Evolutionary conservation across 35 echinoderm and acorn worm species (phyloP).

Genomic region (Nesometra sesokonis): DNA sequence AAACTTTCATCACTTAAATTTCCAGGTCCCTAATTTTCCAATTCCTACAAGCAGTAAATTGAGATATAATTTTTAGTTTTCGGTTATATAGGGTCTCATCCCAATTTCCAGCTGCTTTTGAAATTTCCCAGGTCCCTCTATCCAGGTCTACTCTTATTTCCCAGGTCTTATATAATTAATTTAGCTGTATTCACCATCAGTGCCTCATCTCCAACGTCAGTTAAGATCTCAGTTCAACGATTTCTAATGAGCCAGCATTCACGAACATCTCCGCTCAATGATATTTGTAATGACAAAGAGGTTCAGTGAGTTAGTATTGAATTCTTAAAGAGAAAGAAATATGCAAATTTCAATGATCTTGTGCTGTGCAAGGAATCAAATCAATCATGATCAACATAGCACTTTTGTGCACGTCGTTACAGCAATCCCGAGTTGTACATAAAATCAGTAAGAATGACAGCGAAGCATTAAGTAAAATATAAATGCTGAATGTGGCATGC

Average conservation of each 20-base stretch:
- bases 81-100: too few relatives aligned
- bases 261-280: not conserved
- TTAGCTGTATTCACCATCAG: not conserved
- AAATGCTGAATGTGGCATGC: not conserved
- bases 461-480: not conserved
- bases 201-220: not conserved
- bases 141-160: not conserved
- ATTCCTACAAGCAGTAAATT: too few relatives aligned
- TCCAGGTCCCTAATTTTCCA: too few relatives aligned
- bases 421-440: not conserved
- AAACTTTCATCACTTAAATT: too few relatives aligned
- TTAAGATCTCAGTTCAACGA: not conserved
- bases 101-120: too few relatives aligned
- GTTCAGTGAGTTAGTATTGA: not conserved
- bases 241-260: not conserved
- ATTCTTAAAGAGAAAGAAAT: not conserved
- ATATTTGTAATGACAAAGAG: not conserved
- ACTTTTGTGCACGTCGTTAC: not conserved
- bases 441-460: not conserved
- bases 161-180: not conserved
- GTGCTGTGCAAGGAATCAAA: not conserved
- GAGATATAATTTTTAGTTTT: too few relatives aligned
- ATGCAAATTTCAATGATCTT: not conserved
- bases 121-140: not conserved
- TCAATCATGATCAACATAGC: not conserved